A percentile compares a stretch with the other conserved stretches of the same genome.
Evolutionary conservation across 2,797 vertebrate species (phyloP).

Genomic region (Anguilla anguilla): DNA sequence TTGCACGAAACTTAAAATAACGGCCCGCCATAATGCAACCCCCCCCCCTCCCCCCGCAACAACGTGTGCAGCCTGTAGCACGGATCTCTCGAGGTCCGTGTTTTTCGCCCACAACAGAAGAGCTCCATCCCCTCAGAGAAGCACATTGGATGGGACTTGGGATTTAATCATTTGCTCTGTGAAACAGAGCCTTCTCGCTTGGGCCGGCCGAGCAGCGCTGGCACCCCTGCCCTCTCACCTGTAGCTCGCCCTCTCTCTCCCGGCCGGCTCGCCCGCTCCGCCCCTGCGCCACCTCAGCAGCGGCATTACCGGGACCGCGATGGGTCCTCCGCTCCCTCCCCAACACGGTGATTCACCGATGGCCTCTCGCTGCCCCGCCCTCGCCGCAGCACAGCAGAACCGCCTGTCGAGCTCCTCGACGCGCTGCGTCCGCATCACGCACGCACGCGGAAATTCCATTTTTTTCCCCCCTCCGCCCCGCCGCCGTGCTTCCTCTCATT

Average conservation of each 20-base stretch:
- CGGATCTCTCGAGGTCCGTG: not conserved
- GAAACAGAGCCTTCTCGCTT: not conserved
- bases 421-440: not conserved
- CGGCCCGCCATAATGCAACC: not conserved
- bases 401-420: not conserved
- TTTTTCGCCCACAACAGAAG: not conserved
- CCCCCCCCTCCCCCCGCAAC: not conserved
- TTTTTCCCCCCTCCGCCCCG: not conserved
- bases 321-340: not conserved
- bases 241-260: slow-evolving; percentile 3
- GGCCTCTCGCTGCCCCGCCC: not conserved
- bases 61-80: not conserved
- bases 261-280: not conserved
- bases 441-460: not conserved
- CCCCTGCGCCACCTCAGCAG: not conserved
- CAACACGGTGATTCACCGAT: not conserved
- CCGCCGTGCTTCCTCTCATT: not conserved
- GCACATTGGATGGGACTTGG: not conserved
- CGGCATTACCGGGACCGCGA: not conserved
- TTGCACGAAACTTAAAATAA: not conserved
- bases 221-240: not conserved
- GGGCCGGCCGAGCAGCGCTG: not conserved
- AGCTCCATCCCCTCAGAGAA: not conserved
- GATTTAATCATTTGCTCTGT: not conserved
- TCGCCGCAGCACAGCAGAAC: not conserved